Evolutionary conservation across 1,140 invertebrate species (phyloP).

Genomic region (Chrysopa pallens): DNA sequence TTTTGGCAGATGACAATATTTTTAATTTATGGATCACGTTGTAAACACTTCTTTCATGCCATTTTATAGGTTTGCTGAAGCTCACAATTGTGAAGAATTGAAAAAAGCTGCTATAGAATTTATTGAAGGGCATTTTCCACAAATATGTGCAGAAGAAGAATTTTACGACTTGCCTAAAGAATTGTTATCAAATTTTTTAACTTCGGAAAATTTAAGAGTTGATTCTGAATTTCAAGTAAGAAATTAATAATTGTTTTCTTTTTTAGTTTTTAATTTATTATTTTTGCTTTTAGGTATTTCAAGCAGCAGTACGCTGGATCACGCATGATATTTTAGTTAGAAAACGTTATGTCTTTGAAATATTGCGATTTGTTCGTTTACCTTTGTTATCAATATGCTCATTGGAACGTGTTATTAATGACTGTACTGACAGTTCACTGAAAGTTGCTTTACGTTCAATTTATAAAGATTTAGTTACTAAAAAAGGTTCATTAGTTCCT

Average conservation of each 20-base stretch:
- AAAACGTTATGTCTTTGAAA: slow-evolving; percentile 70
- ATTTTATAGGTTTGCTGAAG: slow-evolving; percentile 67
- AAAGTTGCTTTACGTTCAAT: slow-evolving; percentile 65
- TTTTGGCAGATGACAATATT: no score
- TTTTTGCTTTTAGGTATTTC: slow-evolving; percentile 45
- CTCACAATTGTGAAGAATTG: slow-evolving; percentile 70
- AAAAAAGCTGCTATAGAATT: slow-evolving; percentile 63
- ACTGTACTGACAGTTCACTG: slow-evolving; percentile 64
- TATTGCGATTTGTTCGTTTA: slow-evolving; percentile 67
- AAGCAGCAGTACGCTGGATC: slow-evolving; percentile 82
- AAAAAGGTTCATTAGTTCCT: slow-evolving; percentile 59
- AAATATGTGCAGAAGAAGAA: slow-evolving; percentile 68
- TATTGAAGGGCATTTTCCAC: slow-evolving; percentile 76
- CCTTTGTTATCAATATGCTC: slow-evolving; percentile 60
- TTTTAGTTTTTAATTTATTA: slow-evolving; percentile 6
- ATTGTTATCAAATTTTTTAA: slow-evolving; percentile 59
- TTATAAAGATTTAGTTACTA: slow-evolving; percentile 58
- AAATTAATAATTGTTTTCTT: slow-evolving; percentile 15
- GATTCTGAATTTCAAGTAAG: slow-evolving; percentile 72
- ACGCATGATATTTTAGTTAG: slow-evolving; percentile 63
- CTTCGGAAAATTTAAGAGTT: slow-evolving; percentile 77
- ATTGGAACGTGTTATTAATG: slow-evolving; percentile 61
- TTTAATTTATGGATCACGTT: no score
- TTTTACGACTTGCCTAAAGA: slow-evolving; percentile 71
- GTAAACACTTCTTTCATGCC: no score